Evolutionary conservation across 2,113 vertebrate genomes (phyloP).

Genomic region (Poeciliopsis prolifica): DNA sequence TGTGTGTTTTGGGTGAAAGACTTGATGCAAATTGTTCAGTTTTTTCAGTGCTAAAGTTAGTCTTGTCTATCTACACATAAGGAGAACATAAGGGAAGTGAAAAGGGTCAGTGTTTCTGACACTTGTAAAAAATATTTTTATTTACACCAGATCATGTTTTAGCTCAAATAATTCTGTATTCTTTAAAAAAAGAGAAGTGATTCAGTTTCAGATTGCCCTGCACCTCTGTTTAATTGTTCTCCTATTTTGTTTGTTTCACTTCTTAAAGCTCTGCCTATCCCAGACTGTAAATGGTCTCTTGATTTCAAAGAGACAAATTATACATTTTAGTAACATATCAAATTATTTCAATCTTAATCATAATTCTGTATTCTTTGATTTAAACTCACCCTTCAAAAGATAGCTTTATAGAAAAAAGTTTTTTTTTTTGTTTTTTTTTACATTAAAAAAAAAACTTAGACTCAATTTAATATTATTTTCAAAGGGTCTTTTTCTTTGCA

Average conservation of each 20-base stretch:
- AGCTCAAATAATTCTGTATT: not conserved
- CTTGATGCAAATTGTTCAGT: conserved; percentile 23
- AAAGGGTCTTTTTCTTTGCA: not conserved
- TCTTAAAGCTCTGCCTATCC: not conserved
- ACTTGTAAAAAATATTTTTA: too few relatives aligned
- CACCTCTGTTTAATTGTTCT: not conserved
- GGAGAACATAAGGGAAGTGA: conserved; percentile 22
- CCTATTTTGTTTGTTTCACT: not conserved
- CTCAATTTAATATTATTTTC: not conserved
- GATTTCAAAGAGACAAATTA: not conserved
- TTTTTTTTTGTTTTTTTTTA: not conserved
- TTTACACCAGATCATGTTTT: too few relatives aligned
- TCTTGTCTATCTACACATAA: conserved; percentile 11
- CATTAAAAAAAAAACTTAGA: not conserved
- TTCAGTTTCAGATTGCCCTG: not conserved
- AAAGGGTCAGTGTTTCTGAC: conserved; percentile 12
- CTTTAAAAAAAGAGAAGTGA: not conserved
- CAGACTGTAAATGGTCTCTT: not conserved
- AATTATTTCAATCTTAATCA: not conserved
- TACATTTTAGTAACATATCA: not conserved
- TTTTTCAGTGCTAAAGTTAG: conserved; percentile 48
- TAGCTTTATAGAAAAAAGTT: too few relatives aligned
- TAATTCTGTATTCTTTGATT: not conserved
- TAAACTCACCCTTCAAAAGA: too few relatives aligned
- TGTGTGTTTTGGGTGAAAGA: not conserved